Percentiles rank a stretch among this genome's conserved stretches.
These are phyloP conservation scores for Pollicipes pollicipes DNA, from an alignment of 1,140 invertebrate genomes.

Conservation along the genomic window DNA sequence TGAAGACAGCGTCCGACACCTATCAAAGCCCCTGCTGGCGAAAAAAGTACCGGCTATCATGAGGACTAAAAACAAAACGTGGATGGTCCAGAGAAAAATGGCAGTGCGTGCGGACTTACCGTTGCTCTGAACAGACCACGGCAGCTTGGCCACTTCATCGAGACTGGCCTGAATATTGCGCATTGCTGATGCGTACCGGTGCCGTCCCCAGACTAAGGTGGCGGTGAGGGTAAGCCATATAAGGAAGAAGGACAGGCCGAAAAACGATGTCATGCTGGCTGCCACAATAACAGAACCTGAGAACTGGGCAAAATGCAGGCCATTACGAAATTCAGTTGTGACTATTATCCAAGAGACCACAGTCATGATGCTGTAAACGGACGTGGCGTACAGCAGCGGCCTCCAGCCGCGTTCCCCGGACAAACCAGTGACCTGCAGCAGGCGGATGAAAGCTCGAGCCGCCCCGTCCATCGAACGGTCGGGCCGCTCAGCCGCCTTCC, in stretches of 20 bases:
- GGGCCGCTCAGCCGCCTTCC: too few species aligned
- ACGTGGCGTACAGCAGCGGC: background rate
- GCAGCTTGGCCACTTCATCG: too few species aligned
- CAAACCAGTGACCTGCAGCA: background rate
- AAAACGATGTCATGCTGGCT: background rate
- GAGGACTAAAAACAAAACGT: background rate
- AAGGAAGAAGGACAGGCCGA: background rate
- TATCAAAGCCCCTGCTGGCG: background rate
- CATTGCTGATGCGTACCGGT: too few species aligned
- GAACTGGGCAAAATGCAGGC: too few species aligned
- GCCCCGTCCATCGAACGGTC: too few species aligned
- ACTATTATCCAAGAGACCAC: too few species aligned
- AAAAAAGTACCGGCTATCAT: background rate
- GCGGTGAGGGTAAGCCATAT: too few species aligned
- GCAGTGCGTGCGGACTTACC: background rate
- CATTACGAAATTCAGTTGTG: too few species aligned
- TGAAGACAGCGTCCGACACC: background rate
- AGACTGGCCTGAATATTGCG: too few species aligned
- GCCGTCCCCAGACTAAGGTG: too few species aligned
- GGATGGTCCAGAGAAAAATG: background rate
- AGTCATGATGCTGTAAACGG: background rate
- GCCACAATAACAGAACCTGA: too few species aligned
- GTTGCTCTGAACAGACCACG: too few species aligned
- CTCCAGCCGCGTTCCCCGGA: background rate
- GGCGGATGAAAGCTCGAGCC: background rate